Conservation (phyloP, 1,140 invertebrate species). For the Drosophila sp. region DNA sequence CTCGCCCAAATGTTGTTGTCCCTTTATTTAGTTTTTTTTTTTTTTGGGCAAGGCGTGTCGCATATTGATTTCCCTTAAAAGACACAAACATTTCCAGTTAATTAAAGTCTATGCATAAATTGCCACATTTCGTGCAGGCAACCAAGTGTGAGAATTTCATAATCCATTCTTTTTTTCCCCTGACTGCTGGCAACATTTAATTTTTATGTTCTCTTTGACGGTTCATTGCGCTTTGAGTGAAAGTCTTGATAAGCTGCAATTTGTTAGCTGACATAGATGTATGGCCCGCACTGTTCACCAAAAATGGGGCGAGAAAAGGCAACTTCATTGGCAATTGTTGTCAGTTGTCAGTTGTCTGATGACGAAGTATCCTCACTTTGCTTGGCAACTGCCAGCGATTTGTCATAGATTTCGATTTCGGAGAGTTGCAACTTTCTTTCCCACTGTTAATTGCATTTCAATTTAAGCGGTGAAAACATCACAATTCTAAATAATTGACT, state of each 20-base stretch:
- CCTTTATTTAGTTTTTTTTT: not conserved
- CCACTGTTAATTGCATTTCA: conserved; percentile 33
- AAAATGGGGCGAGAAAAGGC: not conserved
- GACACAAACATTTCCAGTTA: conserved; percentile 26
- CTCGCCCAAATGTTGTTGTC: conserved; percentile 28
- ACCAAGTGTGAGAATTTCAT: conserved; percentile 22
- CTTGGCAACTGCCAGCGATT: conserved; percentile 33
- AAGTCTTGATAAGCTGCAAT: conserved; percentile 36
- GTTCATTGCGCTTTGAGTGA: conserved; percentile 19
- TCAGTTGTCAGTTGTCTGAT: conserved; percentile 14
- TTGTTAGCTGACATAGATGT: conserved; percentile 27
- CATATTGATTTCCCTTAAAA: conserved; percentile 34
- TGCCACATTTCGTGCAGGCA: conserved; percentile 7
- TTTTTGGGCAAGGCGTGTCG: conserved; percentile 19
- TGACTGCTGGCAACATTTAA: conserved; percentile 6
- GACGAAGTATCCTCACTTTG: conserved; percentile 26
- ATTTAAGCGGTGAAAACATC: not conserved
- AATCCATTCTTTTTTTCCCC: conserved; percentile 10
- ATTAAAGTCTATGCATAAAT: conserved; percentile 35
- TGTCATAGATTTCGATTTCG: conserved; percentile 38
- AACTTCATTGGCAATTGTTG: conserved; percentile 10
- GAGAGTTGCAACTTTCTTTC: conserved; percentile 28
- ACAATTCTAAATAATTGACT: no score
- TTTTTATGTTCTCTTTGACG: conserved; percentile 11
- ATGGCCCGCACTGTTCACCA: conserved; percentile 26